Evolutionary conservation across 2,797 vertebrate genomes (phyloP), one percentile per base, ranked within the genome.

Genomic region (Malurus leucopterus): DNA sequence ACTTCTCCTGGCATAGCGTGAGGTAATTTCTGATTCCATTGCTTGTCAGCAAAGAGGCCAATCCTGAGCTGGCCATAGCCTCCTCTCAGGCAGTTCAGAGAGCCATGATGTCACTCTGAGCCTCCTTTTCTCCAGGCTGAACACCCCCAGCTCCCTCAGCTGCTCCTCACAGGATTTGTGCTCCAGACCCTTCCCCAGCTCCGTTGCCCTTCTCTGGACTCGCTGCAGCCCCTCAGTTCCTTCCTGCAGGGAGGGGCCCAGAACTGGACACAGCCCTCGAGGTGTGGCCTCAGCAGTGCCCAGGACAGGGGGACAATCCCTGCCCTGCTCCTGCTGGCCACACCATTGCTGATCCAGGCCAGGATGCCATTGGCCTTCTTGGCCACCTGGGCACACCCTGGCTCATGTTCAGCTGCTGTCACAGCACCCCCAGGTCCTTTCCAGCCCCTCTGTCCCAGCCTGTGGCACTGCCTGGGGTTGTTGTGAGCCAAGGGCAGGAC

Each of bases 11-110:
- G 13, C n/a, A 29, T 1, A 10, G 20, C 9, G 24, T 38, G 13
- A 71, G 9, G 8, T 23, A 0, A 24, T 78, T 78, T 57, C 32
- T 38, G 40, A 40, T 2, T 6, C 38, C 14, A 38, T 1, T 44
- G 20, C 16, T 44, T 44, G 13, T 17, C 20, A 38, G 29, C 11
- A 41, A 27, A 49, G 15, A 55, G 10, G 5, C 6, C 3, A 1
- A 43, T 9, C 6, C 14, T 1, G 12, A 29, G 7, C 15, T 16
- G 20, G 13, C 36, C 15, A 63, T 26, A 43, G 0, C 3, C 27
- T 50, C 13, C 43, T 23, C 13, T 23, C 36, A 55, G 15, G 12
- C 5, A 41, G 7, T 0, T 18, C 2, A 4, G 21, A 2, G 19
- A 61, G 5, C 7, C 5, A 6, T 6, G 24, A 40, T 5, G 30